Percentiles rank a stretch among this genome's conserved stretches.
phyloP scores from a whole-genome alignment of 2,888 invertebrate genomes.

The Andrena hattorfiana region DNA sequence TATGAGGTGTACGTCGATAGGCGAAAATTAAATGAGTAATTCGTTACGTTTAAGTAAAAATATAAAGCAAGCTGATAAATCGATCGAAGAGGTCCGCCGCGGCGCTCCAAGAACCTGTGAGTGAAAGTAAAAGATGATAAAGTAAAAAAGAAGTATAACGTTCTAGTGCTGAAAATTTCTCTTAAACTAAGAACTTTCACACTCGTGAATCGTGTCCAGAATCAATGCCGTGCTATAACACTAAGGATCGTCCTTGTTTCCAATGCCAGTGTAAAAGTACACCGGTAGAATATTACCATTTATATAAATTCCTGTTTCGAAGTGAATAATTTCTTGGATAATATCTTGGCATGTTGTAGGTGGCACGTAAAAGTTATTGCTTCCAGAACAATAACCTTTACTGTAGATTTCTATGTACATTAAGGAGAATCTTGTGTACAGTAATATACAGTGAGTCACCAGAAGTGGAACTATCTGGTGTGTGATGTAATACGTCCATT shows the following conservation, averaged over 20 bases:
- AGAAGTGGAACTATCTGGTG: not conserved
- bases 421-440: not conserved
- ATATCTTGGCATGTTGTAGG: not conserved
- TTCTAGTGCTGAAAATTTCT: constrained; percentile 59
- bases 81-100: constrained; percentile 77
- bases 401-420: not conserved
- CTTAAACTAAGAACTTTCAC: constrained; percentile 57
- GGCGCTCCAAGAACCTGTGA: constrained; percentile 82
- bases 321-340: not conserved
- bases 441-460: not conserved
- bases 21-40: constrained; percentile 62
- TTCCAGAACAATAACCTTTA: not conserved
- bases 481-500: no score
- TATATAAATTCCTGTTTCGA: not conserved
- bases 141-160: constrained; percentile 57
- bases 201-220: constrained; percentile 70
- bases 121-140: constrained; percentile 65
- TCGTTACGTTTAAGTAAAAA: constrained; percentile 68
- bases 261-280: not conserved
- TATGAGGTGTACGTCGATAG: constrained; percentile 54
- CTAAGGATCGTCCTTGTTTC: constrained; percentile 5
- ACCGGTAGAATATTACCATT: not conserved
- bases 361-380: not conserved
- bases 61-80: constrained; percentile 80
- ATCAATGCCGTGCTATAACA: constrained; percentile 54